Conservation (phyloP, 2,113 vertebrate genomes). For the Emydocephalus ijimae region DNA sequence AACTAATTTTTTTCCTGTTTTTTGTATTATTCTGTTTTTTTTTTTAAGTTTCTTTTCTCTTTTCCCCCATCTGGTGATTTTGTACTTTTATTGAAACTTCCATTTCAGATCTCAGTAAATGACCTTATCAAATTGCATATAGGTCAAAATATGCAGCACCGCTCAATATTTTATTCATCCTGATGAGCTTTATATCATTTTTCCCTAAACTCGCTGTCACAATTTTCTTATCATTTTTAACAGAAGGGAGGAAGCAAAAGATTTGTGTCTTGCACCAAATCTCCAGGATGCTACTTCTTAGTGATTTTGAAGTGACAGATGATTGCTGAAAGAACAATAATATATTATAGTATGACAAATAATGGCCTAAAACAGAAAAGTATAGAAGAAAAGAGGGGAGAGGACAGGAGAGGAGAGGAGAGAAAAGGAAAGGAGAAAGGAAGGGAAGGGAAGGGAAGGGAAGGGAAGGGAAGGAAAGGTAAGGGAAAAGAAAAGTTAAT, state of each 20-base stretch:
- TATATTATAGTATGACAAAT: slow-evolving; percentile 10
- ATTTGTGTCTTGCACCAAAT: background rate
- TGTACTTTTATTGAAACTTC: background rate
- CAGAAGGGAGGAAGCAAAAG: background rate
- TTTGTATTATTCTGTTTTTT: background rate
- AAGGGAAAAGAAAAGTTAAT: background rate
- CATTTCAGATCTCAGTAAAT: background rate
- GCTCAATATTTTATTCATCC: background rate
- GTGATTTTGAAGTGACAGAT: background rate
- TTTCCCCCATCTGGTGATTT: background rate
- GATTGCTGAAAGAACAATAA: slow-evolving; percentile 17
- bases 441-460: no score
- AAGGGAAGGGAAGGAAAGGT: no score
- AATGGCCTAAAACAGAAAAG: background rate
- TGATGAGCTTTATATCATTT: background rate
- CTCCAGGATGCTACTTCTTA: background rate
- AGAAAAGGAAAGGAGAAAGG: no score
- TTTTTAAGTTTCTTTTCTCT: background rate
- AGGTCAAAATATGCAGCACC: background rate
- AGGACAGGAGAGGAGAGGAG: background rate
- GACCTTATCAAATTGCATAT: background rate
- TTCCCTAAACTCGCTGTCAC: background rate
- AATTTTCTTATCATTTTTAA: background rate
- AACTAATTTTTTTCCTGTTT: no score
- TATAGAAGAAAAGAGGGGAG: background rate